These are phyloP conservation scores for Gambelia wislizenii DNA, from an alignment of 2,797 vertebrate genomes.

Conservation along the genomic window DNA sequence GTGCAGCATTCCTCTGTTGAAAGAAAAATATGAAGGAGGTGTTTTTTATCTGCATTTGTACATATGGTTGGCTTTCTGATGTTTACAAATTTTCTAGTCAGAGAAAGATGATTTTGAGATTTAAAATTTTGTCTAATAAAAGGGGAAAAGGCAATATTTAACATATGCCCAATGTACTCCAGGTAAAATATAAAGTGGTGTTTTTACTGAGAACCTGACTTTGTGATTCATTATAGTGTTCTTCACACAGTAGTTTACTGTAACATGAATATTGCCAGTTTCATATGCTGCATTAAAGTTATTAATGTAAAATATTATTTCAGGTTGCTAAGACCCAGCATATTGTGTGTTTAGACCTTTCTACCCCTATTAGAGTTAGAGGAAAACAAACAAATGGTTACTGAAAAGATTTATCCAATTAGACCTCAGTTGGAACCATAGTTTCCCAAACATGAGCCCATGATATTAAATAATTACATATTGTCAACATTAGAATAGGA, in stretches of 20 bases:
- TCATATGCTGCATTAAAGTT: slow-evolving; percentile 45
- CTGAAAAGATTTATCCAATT: slow-evolving; percentile 54
- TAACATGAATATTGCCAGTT: slow-evolving; percentile 65
- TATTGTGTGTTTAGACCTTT: slow-evolving; percentile 52
- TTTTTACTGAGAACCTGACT: slow-evolving; percentile 34
- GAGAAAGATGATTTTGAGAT: slow-evolving; percentile 10
- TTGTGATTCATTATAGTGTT: slow-evolving; percentile 46
- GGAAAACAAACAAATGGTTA: slow-evolving; percentile 53
- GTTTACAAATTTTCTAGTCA: slow-evolving; percentile 42
- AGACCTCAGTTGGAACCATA: slow-evolving; percentile 43
- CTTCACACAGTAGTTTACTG: slow-evolving; percentile 42
- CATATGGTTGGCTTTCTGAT: slow-evolving; percentile 7
- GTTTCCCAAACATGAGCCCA: slow-evolving; percentile 20
- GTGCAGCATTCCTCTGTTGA: background rate
- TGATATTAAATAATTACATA: slow-evolving; percentile 54
- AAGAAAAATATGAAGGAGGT: background rate
- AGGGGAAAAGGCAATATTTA: slow-evolving; percentile 5
- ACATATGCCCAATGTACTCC: background rate
- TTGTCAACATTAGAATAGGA: slow-evolving; percentile 56
- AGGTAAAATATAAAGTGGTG: slow-evolving; percentile 10
- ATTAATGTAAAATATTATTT: slow-evolving; percentile 64
- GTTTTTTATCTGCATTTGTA: slow-evolving; percentile 11
- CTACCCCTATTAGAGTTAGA: slow-evolving; percentile 47
- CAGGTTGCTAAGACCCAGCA: slow-evolving; percentile 20
- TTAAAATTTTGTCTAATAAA: slow-evolving; percentile 5